A percentile compares a stretch with the other conserved stretches of the same genome.
Evolutionary conservation across 2,797 vertebrate species (phyloP).

Genomic region (Remorina albescens): DNA sequence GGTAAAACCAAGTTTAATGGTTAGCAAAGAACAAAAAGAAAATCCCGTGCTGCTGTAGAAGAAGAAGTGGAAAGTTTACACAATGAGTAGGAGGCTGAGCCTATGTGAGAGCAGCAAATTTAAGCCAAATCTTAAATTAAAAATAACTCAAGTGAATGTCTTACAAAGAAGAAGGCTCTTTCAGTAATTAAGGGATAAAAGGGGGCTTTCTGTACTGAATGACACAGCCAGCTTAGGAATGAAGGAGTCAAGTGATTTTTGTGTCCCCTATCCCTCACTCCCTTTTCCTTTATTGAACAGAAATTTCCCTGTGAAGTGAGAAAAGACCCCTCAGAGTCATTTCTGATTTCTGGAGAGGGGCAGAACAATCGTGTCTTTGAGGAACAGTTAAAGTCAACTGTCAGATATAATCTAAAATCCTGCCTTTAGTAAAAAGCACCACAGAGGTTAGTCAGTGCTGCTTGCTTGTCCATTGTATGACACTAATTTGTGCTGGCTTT

Average conservation of each 20-base stretch:
- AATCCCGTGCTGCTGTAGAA: background rate
- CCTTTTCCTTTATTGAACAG: slow-evolving; percentile 37
- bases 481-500: background rate
- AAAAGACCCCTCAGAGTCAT: slow-evolving; percentile 16
- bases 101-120: background rate
- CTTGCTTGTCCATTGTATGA: slow-evolving; percentile 31
- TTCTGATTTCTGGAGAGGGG: slow-evolving; percentile 35
- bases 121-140: background rate
- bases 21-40: background rate
- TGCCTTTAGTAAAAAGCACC: slow-evolving; percentile 14
- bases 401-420: slow-evolving; percentile 40
- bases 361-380: slow-evolving; percentile 48
- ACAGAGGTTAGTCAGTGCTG: slow-evolving; percentile 21
- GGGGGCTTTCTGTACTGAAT: background rate
- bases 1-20: background rate
- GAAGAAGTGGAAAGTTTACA: background rate
- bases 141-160: background rate
- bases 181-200: background rate
- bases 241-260: slow-evolving; percentile 14
- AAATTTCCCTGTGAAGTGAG: slow-evolving; percentile 22
- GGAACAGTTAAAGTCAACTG: slow-evolving; percentile 41
- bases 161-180: background rate
- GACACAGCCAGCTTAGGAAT: slow-evolving; percentile 12
- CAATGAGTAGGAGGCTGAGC: background rate
- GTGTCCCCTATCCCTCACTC: slow-evolving; percentile 9